Evolutionary conservation across 2,797 vertebrate species (phyloP), one percentile per base, ranked within the genome.

Genomic region (Nothura maculosa): DNA sequence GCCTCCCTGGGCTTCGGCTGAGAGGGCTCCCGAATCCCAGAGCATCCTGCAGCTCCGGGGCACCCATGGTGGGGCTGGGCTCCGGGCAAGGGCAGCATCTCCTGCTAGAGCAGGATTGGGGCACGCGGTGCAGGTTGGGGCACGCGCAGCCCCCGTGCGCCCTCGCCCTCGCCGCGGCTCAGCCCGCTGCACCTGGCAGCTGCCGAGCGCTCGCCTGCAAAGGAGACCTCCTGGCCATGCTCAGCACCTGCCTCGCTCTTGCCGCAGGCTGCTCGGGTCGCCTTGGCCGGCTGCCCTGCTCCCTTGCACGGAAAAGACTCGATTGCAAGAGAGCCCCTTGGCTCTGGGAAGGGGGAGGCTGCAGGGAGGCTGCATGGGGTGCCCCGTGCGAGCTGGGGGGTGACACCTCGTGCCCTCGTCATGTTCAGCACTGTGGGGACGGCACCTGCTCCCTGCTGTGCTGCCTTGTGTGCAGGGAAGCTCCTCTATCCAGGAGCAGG

Each of bases 261-360:
- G 10, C 36, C 21, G 36, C 28, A 17, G 13, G 22, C 5, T 27
- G 6, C 42, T 50, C 0, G 1, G 34, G 32, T 48, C 30, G n/a
- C 22, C 36, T 54, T 21, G 28, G 36, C 48, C 27, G 10, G 25
- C 34, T 69, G 47, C 25, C 9, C 32, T 27, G 32, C 32, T 43
- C 32, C 3, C 61, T 3, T 52, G 47, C 38, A 0, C 1, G 6
- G 76, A 16, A 36, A 68, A 30, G 50, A n/a, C 32, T 74, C 1
- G 2, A 6, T 9, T 32, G 15, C 43, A 72, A 12, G 19, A 6
- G 1, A 0, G 1, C 11, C 21, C 61, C 40, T 9, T 12, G 38
- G 30, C 32, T 16, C 47, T 8, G 34, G 75, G 36, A 21, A 9
- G 32, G 62, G 3, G 62, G 60, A 28, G 36, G 17, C 55, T 52